Percentiles rank a stretch among this genome's conserved stretches.
Evolutionary conservation across 2,888 invertebrate species (phyloP).

Genomic region (Molorchus minor): DNA sequence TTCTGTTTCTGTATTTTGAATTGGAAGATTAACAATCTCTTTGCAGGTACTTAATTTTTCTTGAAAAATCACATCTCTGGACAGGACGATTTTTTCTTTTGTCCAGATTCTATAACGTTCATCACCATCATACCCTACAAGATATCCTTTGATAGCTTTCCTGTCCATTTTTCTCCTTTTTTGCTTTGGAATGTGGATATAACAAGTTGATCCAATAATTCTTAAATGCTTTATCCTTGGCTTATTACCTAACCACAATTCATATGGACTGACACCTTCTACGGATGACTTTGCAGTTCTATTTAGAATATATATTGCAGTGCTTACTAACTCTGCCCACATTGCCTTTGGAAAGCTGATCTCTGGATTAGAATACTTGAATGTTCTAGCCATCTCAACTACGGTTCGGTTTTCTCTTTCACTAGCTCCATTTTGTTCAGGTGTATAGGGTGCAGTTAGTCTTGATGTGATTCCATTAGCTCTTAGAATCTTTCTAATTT

Average conservation of each 20-base stretch:
- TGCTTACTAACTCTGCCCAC: constrained; percentile 36
- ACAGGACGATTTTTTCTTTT: constrained; percentile 37
- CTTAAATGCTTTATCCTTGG: constrained; percentile 41
- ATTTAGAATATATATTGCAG: constrained; percentile 41
- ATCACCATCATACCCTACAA: constrained; percentile 50
- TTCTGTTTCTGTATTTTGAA: background rate
- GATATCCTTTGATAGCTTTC: constrained; percentile 44
- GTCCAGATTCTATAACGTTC: constrained; percentile 45
- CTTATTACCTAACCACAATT: constrained; percentile 45
- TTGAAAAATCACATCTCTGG: constrained; percentile 45
- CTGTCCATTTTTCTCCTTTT: constrained; percentile 47
- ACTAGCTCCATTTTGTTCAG: constrained; percentile 23
- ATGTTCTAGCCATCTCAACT: constrained; percentile 47
- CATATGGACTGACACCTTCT: constrained; percentile 42
- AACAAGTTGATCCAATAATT: constrained; percentile 39
- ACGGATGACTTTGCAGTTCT: constrained; percentile 43
- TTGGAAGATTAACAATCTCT: constrained; percentile 3
- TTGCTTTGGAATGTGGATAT: constrained; percentile 4
- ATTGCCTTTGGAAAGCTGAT: background rate
- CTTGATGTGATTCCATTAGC: constrained; percentile 33
- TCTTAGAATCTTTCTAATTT: constrained; percentile 39
- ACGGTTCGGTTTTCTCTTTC: constrained; percentile 45
- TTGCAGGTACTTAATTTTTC: constrained; percentile 36
- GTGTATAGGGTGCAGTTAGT: background rate
- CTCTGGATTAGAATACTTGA: constrained; percentile 44